Conservation (phyloP, 2,888 invertebrate species). For the Microplitis deprimator region DNA sequence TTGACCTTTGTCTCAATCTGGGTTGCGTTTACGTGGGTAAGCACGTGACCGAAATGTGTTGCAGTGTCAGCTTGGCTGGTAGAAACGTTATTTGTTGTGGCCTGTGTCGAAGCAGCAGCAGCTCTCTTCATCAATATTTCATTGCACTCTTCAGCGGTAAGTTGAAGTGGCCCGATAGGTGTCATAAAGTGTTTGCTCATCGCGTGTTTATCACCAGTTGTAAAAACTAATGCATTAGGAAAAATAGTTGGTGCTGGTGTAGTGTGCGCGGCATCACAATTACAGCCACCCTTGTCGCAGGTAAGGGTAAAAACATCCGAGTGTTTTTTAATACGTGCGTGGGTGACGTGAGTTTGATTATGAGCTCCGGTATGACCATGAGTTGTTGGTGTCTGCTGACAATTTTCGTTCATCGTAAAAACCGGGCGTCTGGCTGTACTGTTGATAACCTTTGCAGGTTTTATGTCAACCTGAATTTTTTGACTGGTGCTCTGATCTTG, state of each 20-base stretch:
- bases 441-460: constrained; percentile 66
- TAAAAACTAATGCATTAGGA: constrained; percentile 69
- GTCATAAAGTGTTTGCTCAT: constrained; percentile 79
- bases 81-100: constrained; percentile 62
- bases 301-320: constrained; percentile 68
- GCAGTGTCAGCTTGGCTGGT: constrained; percentile 65
- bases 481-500: constrained; percentile 69
- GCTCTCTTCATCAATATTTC: constrained; percentile 85
- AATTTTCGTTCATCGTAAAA: constrained; percentile 68
- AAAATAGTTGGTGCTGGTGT: constrained; percentile 66
- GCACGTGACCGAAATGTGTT: constrained; percentile 67
- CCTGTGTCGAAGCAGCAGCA: constrained; percentile 75
- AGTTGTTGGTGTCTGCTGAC: constrained; percentile 64
- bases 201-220: constrained; percentile 68
- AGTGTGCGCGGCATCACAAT: constrained; percentile 68
- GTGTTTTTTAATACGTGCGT: constrained; percentile 66
- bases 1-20: constrained; percentile 75
- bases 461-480: constrained; percentile 68
- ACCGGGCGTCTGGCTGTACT: constrained; percentile 64
- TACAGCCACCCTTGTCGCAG: constrained; percentile 69
- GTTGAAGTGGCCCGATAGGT: constrained; percentile 80
- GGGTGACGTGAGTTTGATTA: constrained; percentile 71
- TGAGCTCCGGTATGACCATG: constrained; percentile 63
- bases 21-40: constrained; percentile 70
- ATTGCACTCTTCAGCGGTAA: constrained; percentile 84